A percentile compares a stretch with the other conserved stretches of the same genome.
phyloP scores from a whole-genome alignment of 2,113 vertebrate genomes.

The Megaleporinus macrocephalus region DNA sequence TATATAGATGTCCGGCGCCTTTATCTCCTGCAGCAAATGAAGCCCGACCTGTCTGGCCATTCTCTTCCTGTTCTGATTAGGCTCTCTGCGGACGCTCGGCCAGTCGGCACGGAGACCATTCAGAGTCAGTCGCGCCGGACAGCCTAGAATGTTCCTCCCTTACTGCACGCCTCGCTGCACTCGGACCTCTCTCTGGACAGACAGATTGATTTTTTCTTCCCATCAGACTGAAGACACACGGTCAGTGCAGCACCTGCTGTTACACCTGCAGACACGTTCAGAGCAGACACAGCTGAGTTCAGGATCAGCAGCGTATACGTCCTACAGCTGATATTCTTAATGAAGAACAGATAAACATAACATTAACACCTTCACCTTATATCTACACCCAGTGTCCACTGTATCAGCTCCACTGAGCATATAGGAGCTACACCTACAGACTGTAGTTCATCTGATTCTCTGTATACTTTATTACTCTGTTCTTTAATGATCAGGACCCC shows the following conservation, averaged over 20 bases:
- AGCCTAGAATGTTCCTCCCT: not conserved
- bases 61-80: not conserved
- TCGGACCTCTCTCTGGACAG: not conserved
- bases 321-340: no score
- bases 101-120: not conserved
- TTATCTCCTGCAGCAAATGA: not conserved
- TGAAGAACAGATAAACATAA: no score
- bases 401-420: no score
- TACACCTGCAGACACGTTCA: not conserved
- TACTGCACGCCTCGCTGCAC: not conserved
- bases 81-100: not conserved
- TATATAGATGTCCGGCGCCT: not conserved
- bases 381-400: no score
- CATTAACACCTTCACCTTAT: no score
- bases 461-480: no score
- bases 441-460: no score
- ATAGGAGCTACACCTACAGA: no score
- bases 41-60: not conserved
- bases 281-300: no score
- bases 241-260: not conserved
- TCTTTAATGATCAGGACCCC: no score
- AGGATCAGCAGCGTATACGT: no score
- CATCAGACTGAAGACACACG: not conserved
- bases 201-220: constrained; percentile 4
- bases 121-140: not conserved